phyloP scores from a whole-genome alignment of 2,888 invertebrate genomes.

The Seira sanloemensis region DNA sequence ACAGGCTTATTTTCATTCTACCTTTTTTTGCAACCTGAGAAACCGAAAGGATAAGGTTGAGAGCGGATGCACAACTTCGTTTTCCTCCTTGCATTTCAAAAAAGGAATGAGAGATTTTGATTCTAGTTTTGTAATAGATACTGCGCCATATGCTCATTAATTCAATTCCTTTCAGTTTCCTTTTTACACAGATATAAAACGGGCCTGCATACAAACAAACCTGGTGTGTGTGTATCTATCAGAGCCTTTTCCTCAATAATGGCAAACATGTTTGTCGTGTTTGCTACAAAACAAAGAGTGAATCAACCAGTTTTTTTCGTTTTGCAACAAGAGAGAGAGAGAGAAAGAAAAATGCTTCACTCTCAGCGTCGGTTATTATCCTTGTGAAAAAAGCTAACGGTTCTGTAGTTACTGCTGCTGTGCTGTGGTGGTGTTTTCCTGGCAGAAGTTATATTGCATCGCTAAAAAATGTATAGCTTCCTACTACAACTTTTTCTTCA shows the following conservation, averaged over 20 bases:
- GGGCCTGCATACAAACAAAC: not conserved
- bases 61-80: not conserved
- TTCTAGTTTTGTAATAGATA: slow-evolving; percentile 52
- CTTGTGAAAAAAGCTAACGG: slow-evolving; percentile 62
- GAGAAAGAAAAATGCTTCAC: slow-evolving; percentile 44
- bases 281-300: slow-evolving; percentile 42
- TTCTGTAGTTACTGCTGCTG: slow-evolving; percentile 40
- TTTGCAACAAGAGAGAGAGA: too few relatives aligned
- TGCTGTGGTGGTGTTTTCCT: slow-evolving; percentile 57
- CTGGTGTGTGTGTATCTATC: not conserved
- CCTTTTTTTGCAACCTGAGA: not conserved
- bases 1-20: too few relatives aligned
- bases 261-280: slow-evolving; percentile 23
- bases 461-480: slow-evolving; percentile 31
- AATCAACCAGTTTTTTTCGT: slow-evolving; percentile 50
- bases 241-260: slow-evolving; percentile 22
- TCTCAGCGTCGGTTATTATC: slow-evolving; percentile 53
- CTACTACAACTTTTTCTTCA: slow-evolving; percentile 16
- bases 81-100: not conserved
- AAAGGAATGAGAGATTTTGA: not conserved
- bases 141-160: slow-evolving; percentile 64
- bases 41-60: not conserved
- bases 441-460: slow-evolving; percentile 21
- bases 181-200: not conserved
- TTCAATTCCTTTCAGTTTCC: slow-evolving; percentile 61